These are phyloP conservation scores for Stratiomys singularior DNA, from an alignment of 2,888 invertebrate species.

Conservation along the genomic window DNA sequence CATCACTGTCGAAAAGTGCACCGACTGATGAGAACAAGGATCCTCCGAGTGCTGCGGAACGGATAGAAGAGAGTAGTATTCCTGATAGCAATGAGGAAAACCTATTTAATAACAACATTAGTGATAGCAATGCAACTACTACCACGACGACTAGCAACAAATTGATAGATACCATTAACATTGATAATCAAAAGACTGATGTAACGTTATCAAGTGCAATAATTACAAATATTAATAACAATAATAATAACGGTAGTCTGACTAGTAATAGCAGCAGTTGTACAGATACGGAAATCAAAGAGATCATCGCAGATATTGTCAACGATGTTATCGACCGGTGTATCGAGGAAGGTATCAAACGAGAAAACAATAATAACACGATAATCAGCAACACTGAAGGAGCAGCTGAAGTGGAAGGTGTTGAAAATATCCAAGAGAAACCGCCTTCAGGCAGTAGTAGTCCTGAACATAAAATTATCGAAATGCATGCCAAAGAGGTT, in stretches of 20 bases:
- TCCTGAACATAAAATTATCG: constrained; percentile 41
- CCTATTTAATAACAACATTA: constrained; percentile 48
- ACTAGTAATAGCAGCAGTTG: constrained; percentile 48
- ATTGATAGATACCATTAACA: constrained; percentile 57
- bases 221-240: constrained; percentile 56
- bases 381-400: constrained; percentile 52
- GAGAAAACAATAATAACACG: constrained; percentile 47
- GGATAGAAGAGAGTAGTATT: not conserved
- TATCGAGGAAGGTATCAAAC: constrained; percentile 51
- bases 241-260: constrained; percentile 52
- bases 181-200: constrained; percentile 65
- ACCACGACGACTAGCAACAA: constrained; percentile 48
- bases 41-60: constrained; percentile 40
- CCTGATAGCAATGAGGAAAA: constrained; percentile 43
- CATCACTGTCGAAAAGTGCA: constrained; percentile 48
- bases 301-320: constrained; percentile 60
- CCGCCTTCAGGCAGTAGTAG: constrained; percentile 52
- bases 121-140: constrained; percentile 54
- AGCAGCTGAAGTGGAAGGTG: not conserved
- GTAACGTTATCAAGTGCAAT: constrained; percentile 58
- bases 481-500: constrained; percentile 66
- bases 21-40: not conserved
- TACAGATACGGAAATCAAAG: constrained; percentile 52
- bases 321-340: constrained; percentile 62
- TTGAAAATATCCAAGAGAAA: constrained; percentile 51